These are phyloP conservation scores for Nanorana parkeri DNA, from an alignment of 2,113 vertebrate species.

Conservation along the genomic window DNA sequence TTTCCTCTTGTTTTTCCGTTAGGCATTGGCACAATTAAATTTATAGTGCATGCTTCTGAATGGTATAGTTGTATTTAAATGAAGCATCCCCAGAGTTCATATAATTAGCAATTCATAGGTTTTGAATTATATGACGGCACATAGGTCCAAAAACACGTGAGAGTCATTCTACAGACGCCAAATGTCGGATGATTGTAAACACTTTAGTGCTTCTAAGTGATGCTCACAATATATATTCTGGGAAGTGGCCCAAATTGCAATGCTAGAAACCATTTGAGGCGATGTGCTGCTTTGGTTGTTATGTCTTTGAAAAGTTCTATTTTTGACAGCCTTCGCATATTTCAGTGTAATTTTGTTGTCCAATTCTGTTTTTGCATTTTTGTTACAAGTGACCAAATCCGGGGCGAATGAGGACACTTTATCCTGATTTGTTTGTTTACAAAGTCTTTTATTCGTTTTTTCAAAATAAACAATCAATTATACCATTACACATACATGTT, in stretches of 20 bases:
- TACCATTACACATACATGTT: too few relatives aligned
- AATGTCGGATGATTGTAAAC: constrained; percentile 33
- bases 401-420: too few relatives aligned
- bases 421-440: too few relatives aligned
- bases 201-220: constrained; percentile 47
- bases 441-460: too few relatives aligned
- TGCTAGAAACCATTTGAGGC: constrained; percentile 38
- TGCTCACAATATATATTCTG: constrained; percentile 49
- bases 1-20: constrained; percentile 18
- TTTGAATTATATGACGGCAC: constrained; percentile 38
- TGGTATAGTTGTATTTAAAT: constrained; percentile 31
- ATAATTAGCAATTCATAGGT: constrained; percentile 48
- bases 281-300: constrained; percentile 10
- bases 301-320: constrained; percentile 36
- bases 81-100: constrained; percentile 35
- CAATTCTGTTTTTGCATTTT: not conserved
- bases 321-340: not conserved
- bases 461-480: too few relatives aligned
- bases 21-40: constrained; percentile 33
- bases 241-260: constrained; percentile 43
- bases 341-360: not conserved
- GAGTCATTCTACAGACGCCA: constrained; percentile 30
- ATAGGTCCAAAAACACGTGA: constrained; percentile 28
- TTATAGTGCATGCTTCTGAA: constrained; percentile 23
- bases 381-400: too few relatives aligned